A percentile compares a stretch with the other conserved stretches of the same genome.
Conservation (phyloP, 2,113 vertebrate genomes). For the Takifugu bimaculatus region DNA sequence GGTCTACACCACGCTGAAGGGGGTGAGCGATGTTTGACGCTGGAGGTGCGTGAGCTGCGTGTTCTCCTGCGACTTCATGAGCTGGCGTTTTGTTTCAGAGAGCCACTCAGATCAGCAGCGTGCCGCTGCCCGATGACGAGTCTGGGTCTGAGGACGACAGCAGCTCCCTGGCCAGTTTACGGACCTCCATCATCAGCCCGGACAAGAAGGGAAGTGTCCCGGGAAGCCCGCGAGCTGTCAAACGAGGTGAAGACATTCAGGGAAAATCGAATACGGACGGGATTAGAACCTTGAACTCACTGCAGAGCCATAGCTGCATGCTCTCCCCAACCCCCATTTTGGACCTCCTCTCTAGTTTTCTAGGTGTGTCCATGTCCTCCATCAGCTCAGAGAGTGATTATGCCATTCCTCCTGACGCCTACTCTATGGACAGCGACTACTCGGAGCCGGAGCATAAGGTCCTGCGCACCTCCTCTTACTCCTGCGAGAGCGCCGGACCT, state of each 20-base stretch:
- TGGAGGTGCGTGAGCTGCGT: neutral
- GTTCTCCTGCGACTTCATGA: neutral
- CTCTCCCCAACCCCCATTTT: neutral
- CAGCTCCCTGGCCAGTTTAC: conserved; percentile 81
- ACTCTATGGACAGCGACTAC: conserved; percentile 84
- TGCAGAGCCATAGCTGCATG: no score
- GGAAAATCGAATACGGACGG: neutral
- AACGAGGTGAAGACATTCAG: conserved; percentile 74
- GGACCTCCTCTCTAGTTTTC: neutral
- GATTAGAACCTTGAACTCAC: neutral
- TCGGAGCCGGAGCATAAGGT: conserved; percentile 89
- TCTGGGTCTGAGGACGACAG: conserved; percentile 89
- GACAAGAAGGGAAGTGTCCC: conserved; percentile 80
- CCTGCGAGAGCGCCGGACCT: conserved; percentile 77
- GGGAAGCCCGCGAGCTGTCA: conserved; percentile 83
- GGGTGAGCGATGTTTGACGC: conserved; percentile 69
- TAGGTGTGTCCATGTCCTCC: conserved; percentile 89
- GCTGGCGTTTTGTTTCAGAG: conserved; percentile 65
- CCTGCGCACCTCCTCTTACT: conserved; percentile 86
- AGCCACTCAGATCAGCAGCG: conserved; percentile 86
- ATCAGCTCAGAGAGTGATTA: conserved; percentile 89
- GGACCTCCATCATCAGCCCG: conserved; percentile 75
- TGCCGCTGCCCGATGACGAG: conserved; percentile 83
- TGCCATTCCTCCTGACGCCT: conserved; percentile 88
- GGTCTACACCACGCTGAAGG: conserved; percentile 86